These are phyloP conservation scores for Marisa cornuarietis DNA, from an alignment of 1,140 invertebrate species.

Conservation along the genomic window DNA sequence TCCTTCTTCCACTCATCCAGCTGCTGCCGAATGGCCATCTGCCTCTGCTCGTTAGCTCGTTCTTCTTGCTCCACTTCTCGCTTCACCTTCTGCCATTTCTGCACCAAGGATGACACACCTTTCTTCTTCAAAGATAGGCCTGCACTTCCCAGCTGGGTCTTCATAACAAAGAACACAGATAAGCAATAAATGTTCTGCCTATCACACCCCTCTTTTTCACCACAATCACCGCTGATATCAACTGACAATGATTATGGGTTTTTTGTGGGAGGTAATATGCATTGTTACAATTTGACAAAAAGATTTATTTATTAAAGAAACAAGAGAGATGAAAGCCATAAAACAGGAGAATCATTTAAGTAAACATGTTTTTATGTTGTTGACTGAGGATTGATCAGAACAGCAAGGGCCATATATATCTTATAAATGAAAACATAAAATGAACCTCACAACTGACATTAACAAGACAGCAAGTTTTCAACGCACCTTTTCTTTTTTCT, in stretches of 20 bases:
- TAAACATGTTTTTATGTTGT: too few species aligned
- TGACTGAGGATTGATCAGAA: neutral
- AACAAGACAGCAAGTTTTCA: neutral
- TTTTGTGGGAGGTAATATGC: too few species aligned
- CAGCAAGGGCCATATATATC: neutral
- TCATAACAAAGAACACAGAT: too few species aligned
- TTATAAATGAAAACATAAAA: neutral
- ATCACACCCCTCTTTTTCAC: too few species aligned
- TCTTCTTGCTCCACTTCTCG: constrained; percentile 65
- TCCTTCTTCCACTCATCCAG: constrained; percentile 49
- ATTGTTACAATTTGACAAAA: too few species aligned
- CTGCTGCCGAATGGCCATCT: constrained; percentile 53
- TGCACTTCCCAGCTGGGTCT: constrained; percentile 63
- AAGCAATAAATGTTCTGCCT: too few species aligned
- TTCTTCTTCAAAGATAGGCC: constrained; percentile 77
- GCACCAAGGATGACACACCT: constrained; percentile 76
- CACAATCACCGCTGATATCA: too few species aligned
- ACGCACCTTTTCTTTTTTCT: constrained; percentile 50
- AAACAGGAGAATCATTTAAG: too few species aligned
- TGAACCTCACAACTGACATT: neutral
- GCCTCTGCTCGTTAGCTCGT: constrained; percentile 45
- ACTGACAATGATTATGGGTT: too few species aligned
- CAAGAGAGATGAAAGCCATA: too few species aligned
- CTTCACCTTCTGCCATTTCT: constrained; percentile 79
- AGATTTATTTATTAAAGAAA: too few species aligned